Conservation (phyloP, 2,888 invertebrate species). For the Eubasilissa splendida region DNA sequence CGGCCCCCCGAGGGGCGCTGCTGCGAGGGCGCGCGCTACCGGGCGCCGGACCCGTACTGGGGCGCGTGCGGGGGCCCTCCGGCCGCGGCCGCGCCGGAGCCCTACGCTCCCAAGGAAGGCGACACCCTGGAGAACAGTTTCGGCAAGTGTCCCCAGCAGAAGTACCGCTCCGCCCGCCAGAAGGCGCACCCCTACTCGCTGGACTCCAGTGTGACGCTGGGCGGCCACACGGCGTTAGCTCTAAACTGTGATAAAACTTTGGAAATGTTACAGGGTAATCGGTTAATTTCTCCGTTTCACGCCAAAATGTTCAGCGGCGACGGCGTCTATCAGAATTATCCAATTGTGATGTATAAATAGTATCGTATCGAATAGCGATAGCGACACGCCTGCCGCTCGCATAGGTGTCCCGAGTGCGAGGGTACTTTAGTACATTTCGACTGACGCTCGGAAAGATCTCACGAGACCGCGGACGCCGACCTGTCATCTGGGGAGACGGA, state of each 20-base stretch:
- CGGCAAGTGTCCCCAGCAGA: slow-evolving; percentile 61
- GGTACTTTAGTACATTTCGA: slow-evolving; percentile 43
- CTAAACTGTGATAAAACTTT: slow-evolving; percentile 58
- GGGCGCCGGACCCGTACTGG: slow-evolving; percentile 42
- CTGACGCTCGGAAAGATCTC: slow-evolving; percentile 48
- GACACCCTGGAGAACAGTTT: slow-evolving; percentile 57
- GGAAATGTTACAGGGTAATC: slow-evolving; percentile 58
- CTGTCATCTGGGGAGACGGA: not conserved
- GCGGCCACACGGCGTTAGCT: slow-evolving; percentile 43
- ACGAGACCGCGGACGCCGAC: slow-evolving; percentile 1
- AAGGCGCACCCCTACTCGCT: slow-evolving; percentile 43
- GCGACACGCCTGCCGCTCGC: slow-evolving; percentile 3
- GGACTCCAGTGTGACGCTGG: slow-evolving; percentile 24
- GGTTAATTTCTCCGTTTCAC: slow-evolving; percentile 57
- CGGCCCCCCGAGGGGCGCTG: slow-evolving; percentile 38
- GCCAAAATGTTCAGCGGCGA: slow-evolving; percentile 58
- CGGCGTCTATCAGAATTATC: slow-evolving; percentile 57
- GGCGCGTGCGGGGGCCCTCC: slow-evolving; percentile 27
- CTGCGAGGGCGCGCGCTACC: slow-evolving; percentile 44
- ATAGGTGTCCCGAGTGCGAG: not conserved
- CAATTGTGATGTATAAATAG: slow-evolving; percentile 58
- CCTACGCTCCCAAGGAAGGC: slow-evolving; percentile 58
- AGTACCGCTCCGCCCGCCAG: slow-evolving; percentile 58
- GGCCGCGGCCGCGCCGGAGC: slow-evolving; percentile 57
- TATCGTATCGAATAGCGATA: slow-evolving; percentile 35